Evolutionary conservation across 2,888 invertebrate species (phyloP), one percentile per base, ranked within the genome.

Genomic region (Trichogramma evanescens): DNA sequence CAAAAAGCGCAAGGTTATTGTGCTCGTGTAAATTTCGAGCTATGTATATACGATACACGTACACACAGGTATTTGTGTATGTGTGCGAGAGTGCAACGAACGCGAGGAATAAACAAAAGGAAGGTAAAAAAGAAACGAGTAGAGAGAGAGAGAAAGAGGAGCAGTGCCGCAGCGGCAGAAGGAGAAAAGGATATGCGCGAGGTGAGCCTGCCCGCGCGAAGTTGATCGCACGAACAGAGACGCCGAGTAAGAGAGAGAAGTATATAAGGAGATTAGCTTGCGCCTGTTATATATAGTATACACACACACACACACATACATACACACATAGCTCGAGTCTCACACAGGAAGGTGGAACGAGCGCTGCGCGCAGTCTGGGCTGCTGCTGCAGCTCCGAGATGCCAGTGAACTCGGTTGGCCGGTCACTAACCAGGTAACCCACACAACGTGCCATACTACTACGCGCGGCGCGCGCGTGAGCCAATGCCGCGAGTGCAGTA

Each of bases 391-490:
- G 64, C 62, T 60, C 66, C n/a, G 69, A 69, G 76, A 76, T 75
- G 77, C 75, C 77, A 78, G 77, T 77, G 77, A 77, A 78, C 77
- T 77, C 77, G 75, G 77, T 76, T 78, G 77, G 76, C 77, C 77
- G 77, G 77, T 78, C 77, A 77, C 76, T 78, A 78, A 77, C 77
- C 77, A 78, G 77, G 77, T 78, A 78, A 78, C 77, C 77, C 77
- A 78, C 76, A 78, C 77, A 76, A 76, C 72, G 59, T 58, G 8
- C 49, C 43, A 2, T 43, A 5, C 38, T 43, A 5, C 38, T 48
- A 13, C 48, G 13, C 26, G 44, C 52, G 42, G 13, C 58, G 50
- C 58, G 41, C 49, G 39, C 9, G 39, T 26, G 26, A 26, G 26
- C 26, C 26, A 26, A 26, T 26, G 26, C 26, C 26, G 26, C 45